phyloP scores from a whole-genome alignment of 1,140 invertebrate genomes.

The Archivesica marissinica region DNA sequence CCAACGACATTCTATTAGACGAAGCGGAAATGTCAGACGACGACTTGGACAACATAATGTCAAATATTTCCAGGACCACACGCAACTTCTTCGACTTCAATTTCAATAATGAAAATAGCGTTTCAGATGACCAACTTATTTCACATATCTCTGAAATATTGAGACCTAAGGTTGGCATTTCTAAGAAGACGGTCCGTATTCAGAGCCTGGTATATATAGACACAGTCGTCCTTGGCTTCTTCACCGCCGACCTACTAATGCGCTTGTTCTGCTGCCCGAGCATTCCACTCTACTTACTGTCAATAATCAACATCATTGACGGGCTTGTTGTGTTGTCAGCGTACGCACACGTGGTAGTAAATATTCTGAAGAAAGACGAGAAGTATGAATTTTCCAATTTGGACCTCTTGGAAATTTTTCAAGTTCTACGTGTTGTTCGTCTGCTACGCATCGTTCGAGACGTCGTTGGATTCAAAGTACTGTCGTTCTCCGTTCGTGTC shows the following conservation, averaged over 20 bases:
- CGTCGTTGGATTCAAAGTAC: slow-evolving; percentile 89
- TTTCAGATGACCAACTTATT: slow-evolving; percentile 6
- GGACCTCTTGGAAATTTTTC: slow-evolving; percentile 89
- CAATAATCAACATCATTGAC: slow-evolving; percentile 99
- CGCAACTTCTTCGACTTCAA: neutral
- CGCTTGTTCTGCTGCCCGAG: slow-evolving; percentile 79
- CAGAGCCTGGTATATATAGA: slow-evolving; percentile 64
- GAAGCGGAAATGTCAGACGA: neutral
- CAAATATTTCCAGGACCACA: too few relatives aligned
- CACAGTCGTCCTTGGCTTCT: slow-evolving; percentile 82
- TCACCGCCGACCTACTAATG: slow-evolving; percentile 78
- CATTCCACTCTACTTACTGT: slow-evolving; percentile 79
- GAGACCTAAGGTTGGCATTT: slow-evolving; percentile 10
- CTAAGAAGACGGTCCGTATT: slow-evolving; percentile 50
- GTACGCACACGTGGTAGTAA: slow-evolving; percentile 53
- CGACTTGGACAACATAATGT: neutral
- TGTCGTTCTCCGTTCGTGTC: slow-evolving; percentile 90
- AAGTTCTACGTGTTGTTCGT: slow-evolving; percentile 98
- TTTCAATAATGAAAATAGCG: neutral
- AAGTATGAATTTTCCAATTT: slow-evolving; percentile 42
- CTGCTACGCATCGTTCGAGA: slow-evolving; percentile 97
- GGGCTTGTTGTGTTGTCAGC: slow-evolving; percentile 91
- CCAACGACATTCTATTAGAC: slow-evolving; percentile 15
- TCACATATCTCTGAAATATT: neutral
- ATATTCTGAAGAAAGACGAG: slow-evolving; percentile 50